Evolutionary conservation across 2,888 invertebrate genomes (phyloP), one percentile per base, ranked within the genome.

Genomic region (Autographa gamma): DNA sequence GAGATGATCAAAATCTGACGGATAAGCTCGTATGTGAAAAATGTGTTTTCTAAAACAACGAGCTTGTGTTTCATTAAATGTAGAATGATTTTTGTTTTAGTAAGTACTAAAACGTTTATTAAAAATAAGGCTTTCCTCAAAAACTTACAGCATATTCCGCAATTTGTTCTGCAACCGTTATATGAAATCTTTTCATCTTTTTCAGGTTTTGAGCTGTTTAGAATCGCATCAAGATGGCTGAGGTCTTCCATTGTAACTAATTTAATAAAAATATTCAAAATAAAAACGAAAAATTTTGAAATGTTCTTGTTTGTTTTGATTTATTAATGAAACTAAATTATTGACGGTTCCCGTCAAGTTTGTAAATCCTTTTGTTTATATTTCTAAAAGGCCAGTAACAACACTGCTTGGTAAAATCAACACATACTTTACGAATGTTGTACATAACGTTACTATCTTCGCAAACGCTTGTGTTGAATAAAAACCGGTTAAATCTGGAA

Each of bases 131-230:
- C 48, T 16, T 16, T 14, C 1, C 2, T 48, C 5, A 5, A 60
- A 7, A 58, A 66, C 69, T 61, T 32, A 78, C 74, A 73, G 48
- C 77, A 77, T 58, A 69, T 0, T 38, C 79, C 79, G 52, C 62
- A 60, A 48, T 69, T 79, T 11, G 60, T 64, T 66, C 68, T 61
- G 19, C 52, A 31, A 4, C 25, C 67, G 59, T 56, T 71, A 54
- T 60, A 43, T 13, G 54, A 13, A 38, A 63, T 61, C 34, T 68
- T 78, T 18, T 68, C 65, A 34, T 71, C 75, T 56, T 63, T 79
- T 56, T 68, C 78, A 71, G 9, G 67, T 67, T 68, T 68, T 13
- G 0, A 32, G 56, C 9, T 58, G 31, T 13, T 58, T 9, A 34
- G 14, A 13, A 59, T 9, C 25, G 25, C 25, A 14, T 66, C 63